phyloP scores from a whole-genome alignment of 1,140 invertebrate species.

The Drosophila neocordata region DNA sequence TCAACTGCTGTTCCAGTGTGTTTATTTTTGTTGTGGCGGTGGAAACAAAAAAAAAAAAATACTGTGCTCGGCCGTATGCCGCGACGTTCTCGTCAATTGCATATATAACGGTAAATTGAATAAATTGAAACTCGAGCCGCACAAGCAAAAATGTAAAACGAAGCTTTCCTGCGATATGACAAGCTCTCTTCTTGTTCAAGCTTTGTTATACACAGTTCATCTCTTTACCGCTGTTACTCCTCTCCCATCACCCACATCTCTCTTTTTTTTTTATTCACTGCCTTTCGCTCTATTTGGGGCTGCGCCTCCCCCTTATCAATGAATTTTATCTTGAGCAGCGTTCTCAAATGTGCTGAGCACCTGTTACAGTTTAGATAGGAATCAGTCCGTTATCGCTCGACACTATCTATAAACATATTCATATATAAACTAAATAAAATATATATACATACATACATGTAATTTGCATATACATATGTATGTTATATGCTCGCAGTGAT shows the following conservation, averaged over 20 bases:
- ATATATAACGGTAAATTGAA: constrained; percentile 78
- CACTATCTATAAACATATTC: constrained; percentile 50
- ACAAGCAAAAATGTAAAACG: constrained; percentile 22
- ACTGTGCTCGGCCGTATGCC: constrained; percentile 15
- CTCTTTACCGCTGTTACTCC: constrained; percentile 7
- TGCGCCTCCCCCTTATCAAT: constrained; percentile 60
- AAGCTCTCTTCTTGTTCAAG: constrained; percentile 64
- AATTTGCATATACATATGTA: constrained; percentile 6
- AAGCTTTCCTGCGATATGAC: constrained; percentile 57
- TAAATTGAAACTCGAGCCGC: constrained; percentile 71
- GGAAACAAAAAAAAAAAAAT: no score
- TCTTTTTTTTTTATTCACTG: constrained; percentile 8
- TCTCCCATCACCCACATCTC: neutral
- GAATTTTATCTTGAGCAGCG: constrained; percentile 69
- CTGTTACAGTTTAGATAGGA: constrained; percentile 81
- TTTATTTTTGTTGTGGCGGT: constrained; percentile 12
- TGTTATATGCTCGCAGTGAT: constrained; percentile 5
- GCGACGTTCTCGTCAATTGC: constrained; percentile 63
- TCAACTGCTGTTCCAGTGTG: neutral
- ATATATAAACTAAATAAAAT: constrained; percentile 31
- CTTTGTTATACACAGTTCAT: constrained; percentile 47
- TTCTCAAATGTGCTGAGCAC: constrained; percentile 70
- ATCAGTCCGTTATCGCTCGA: constrained; percentile 71
- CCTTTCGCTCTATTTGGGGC: constrained; percentile 18
- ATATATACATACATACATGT: constrained; percentile 22